phyloP scores from a whole-genome alignment of 2,113 vertebrate species.

The Protomyctophum bolini region DNA sequence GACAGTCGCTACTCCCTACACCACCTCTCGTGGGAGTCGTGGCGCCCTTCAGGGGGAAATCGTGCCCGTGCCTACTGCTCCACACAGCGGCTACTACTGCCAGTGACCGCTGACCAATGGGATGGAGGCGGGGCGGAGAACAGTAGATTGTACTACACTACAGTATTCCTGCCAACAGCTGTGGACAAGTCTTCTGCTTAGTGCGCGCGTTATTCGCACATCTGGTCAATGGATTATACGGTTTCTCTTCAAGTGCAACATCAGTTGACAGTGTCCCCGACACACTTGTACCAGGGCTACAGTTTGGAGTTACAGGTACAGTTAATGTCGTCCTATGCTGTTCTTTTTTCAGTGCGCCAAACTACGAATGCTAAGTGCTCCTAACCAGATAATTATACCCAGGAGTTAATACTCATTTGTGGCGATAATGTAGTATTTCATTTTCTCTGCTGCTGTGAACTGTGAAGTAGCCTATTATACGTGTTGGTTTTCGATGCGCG shows the following conservation, averaged over 20 bases:
- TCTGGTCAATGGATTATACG: slow-evolving; percentile 79
- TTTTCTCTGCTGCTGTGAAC: too few relatives aligned
- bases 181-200: slow-evolving; percentile 51
- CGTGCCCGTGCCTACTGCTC: background rate
- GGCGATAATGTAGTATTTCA: too few relatives aligned
- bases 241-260: slow-evolving; percentile 80
- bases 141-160: slow-evolving; percentile 60
- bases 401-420: slow-evolving; percentile 1
- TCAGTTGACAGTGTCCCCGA: slow-evolving; percentile 74
- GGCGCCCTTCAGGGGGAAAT: background rate
- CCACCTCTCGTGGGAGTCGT: too few relatives aligned
- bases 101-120: slow-evolving; percentile 66
- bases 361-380: background rate
- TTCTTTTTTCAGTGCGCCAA: background rate
- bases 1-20: too few relatives aligned
- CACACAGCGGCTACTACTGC: slow-evolving; percentile 39
- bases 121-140: slow-evolving; percentile 70
- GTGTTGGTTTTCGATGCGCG: slow-evolving; percentile 15
- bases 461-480: too few relatives aligned
- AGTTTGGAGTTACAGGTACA: slow-evolving; percentile 82
- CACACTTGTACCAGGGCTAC: slow-evolving; percentile 73
- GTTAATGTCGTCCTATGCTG: background rate
- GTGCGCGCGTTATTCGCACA: slow-evolving; percentile 42
- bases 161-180: slow-evolving; percentile 57
- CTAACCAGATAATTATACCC: slow-evolving; percentile 10